Evolutionary conservation across 2,797 vertebrate species (phyloP), one percentile per base, ranked within the genome.

Genomic region (Sebastes taczanowskii): DNA sequence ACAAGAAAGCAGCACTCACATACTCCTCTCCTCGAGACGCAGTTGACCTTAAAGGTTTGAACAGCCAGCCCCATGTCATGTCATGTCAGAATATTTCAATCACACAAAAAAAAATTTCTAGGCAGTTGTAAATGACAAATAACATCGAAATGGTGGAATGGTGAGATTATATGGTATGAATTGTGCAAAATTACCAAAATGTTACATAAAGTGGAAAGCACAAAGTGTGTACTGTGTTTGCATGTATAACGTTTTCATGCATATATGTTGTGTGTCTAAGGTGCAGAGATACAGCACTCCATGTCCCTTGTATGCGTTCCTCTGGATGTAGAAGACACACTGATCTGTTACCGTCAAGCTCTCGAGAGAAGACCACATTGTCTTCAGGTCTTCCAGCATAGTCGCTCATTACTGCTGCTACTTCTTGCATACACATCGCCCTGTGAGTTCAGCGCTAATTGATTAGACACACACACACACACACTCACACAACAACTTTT

Each of bases 391-490:
- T 91, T 97, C 59, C 96, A 95, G 80, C 97, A 98, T 83, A 97
- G 97, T 91, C 96, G 95, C 78, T 96, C 96, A 65, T 90, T 99
- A 22, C 94, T 98, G 78, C 83, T 86, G 0, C 93, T 97, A 42
- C 94, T 98, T 68, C 95, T 99, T 78, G 97, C 97, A 10, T 70
- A 96, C 86, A 94, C 95, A 80, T 97, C 98, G 92, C 92, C 88
- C 56, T 32, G 96, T 96, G 90, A 94, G 95, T 87, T 53, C 10
- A 32, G n/a, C 32, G 27, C 11, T 56, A 42, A 63, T 55, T 64
- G n/a, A 76, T 8, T 49, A 20, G 35, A 61, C 30, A 68, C 35
- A 65, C 42, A 61, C 23, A 38, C n/a, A 61, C 23, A 38, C n/a
- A 38, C 25, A n/a, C 46, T 65, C 38, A 25, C 38, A 7, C 25